These are phyloP conservation scores for Neelides sp. DNA, from an alignment of 1,140 invertebrate species.

Conservation along the genomic window DNA sequence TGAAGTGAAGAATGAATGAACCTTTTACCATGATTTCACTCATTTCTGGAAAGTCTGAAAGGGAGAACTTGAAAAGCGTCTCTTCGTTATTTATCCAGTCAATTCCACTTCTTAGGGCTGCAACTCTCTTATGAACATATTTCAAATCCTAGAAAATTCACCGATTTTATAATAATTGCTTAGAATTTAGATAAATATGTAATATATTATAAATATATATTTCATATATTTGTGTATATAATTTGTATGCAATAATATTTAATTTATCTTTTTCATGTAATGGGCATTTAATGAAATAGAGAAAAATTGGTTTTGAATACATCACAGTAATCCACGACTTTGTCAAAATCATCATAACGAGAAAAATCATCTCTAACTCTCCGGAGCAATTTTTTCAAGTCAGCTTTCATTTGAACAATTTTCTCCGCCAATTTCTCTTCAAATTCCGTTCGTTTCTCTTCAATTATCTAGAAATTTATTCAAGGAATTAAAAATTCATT, in stretches of 20 bases:
- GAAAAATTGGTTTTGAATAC: slow-evolving; percentile 40
- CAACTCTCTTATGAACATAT: slow-evolving; percentile 57
- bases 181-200: slow-evolving; percentile 1
- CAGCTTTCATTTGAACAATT: slow-evolving; percentile 52
- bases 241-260: not conserved
- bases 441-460: slow-evolving; percentile 63
- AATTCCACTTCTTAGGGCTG: slow-evolving; percentile 55
- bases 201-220: not conserved
- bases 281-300: slow-evolving; percentile 30
- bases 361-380: slow-evolving; percentile 39
- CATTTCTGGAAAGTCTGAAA: slow-evolving; percentile 57
- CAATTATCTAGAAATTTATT: slow-evolving; percentile 45
- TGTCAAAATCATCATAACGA: slow-evolving; percentile 37
- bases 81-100: slow-evolving; percentile 83
- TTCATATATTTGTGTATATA: no score
- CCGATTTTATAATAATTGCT: not conserved
- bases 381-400: slow-evolving; percentile 56
- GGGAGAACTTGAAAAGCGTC: slow-evolving; percentile 63
- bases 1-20: not conserved
- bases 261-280: not conserved
- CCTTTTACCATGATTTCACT: slow-evolving; percentile 42
- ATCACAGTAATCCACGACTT: slow-evolving; percentile 38
- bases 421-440: slow-evolving; percentile 59
- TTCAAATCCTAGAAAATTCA: slow-evolving; percentile 45
- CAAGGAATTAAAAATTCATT: not conserved